These are phyloP conservation scores for Phalacrocorax pelagicus DNA, from an alignment of 2,113 vertebrate genomes.

Conservation along the genomic window DNA sequence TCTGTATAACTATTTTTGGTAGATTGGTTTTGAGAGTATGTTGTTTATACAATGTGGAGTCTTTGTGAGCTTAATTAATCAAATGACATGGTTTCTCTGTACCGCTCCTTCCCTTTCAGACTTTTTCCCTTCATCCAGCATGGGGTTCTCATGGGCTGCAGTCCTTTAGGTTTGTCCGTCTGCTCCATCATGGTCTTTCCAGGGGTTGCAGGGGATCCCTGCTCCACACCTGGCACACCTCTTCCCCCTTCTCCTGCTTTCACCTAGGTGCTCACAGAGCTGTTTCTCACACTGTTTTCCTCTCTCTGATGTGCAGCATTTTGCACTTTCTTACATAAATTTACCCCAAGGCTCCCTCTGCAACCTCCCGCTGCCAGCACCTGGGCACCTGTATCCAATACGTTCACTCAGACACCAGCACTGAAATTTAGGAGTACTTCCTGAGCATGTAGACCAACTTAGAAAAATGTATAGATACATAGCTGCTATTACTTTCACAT, in stretches of 20 bases:
- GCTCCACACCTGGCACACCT: neutral
- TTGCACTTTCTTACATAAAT: neutral
- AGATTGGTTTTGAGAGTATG: neutral
- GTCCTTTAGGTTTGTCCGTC: neutral
- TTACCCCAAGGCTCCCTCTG: neutral
- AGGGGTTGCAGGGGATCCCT: neutral
- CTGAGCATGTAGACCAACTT: neutral
- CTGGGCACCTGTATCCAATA: neutral
- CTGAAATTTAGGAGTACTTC: neutral
- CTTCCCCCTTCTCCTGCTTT: neutral
- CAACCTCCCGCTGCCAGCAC: neutral
- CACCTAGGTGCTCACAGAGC: neutral
- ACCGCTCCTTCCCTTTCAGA: neutral
- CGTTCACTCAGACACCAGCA: neutral
- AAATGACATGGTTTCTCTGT: neutral
- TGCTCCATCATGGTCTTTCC: neutral
- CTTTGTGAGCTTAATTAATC: neutral
- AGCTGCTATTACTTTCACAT: neutral
- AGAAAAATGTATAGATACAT: neutral
- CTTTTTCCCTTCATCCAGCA: neutral
- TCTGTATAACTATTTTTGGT: neutral
- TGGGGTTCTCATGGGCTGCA: neutral
- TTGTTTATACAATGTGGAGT: neutral
- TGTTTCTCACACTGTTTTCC: neutral
- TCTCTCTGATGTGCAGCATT: neutral